Evolutionary conservation across 2,888 invertebrate genomes (phyloP).

Genomic region (Saturnia pavonia): DNA sequence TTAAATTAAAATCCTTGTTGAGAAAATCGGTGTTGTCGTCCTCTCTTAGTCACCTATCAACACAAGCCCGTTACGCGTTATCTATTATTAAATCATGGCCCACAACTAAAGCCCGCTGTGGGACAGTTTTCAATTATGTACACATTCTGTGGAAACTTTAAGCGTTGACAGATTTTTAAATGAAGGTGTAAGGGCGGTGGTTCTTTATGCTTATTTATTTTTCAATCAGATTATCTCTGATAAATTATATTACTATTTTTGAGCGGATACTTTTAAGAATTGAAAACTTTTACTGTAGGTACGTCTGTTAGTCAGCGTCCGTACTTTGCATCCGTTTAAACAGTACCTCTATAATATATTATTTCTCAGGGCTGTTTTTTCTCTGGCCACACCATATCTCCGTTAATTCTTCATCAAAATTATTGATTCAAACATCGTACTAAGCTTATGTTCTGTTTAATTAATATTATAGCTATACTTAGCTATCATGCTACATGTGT

Average conservation of each 20-base stretch:
- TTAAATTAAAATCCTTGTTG: conserved; percentile 1
- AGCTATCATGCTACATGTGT: too few species aligned
- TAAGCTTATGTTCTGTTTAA: too few species aligned
- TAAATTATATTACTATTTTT: not conserved
- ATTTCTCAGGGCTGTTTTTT: too few species aligned
- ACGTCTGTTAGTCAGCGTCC: too few species aligned
- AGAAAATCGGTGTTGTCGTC: not conserved
- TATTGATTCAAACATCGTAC: too few species aligned
- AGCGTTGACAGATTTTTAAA: conserved; percentile 21
- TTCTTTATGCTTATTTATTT: not conserved
- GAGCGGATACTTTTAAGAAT: too few species aligned
- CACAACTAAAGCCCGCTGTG: conserved; percentile 32
- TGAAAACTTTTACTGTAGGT: too few species aligned
- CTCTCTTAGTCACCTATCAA: conserved; percentile 13
- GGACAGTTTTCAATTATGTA: conserved; percentile 66
- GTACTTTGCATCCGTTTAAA: too few species aligned
- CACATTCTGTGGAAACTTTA: conserved; percentile 27
- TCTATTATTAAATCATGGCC: conserved; percentile 58
- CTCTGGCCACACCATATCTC: too few species aligned
- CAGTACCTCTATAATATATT: too few species aligned
- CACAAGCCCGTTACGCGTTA: conserved; percentile 43
- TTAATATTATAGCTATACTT: too few species aligned
- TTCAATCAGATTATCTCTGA: not conserved
- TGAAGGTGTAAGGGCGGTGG: not conserved
- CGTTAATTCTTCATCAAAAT: too few species aligned